Conservation (phyloP, 2,888 invertebrate genomes). For the Sphaerophoria rueppellii region DNA sequence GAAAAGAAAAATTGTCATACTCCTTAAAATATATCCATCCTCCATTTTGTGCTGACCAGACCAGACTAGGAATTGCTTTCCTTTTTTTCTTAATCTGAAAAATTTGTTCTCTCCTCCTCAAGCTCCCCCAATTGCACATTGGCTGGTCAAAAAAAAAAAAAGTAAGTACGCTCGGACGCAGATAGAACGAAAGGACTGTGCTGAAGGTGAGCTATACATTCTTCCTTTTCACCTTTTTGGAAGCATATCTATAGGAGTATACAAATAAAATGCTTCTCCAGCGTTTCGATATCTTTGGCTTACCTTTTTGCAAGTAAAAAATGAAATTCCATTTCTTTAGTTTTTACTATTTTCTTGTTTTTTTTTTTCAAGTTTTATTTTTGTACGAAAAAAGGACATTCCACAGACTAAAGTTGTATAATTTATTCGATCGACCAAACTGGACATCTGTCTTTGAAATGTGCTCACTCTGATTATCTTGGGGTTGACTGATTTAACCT, state of each 20-base stretch:
- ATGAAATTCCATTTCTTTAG: slow-evolving; percentile 51
- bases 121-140: neutral
- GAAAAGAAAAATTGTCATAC: slow-evolving; percentile 48
- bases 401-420: slow-evolving; percentile 61
- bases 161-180: too few species aligned
- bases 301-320: slow-evolving; percentile 55
- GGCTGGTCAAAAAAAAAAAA: too few species aligned
- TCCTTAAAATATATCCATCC: slow-evolving; percentile 5
- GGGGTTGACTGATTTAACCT: slow-evolving; percentile 70
- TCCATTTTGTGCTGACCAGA: slow-evolving; percentile 38
- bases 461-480: slow-evolving; percentile 69
- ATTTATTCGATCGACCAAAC: slow-evolving; percentile 73
- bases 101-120: slow-evolving; percentile 10
- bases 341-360: slow-evolving; percentile 32
- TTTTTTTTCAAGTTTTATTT: slow-evolving; percentile 1
- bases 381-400: slow-evolving; percentile 28
- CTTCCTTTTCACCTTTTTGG: slow-evolving; percentile 47
- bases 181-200: too few species aligned
- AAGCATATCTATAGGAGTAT: neutral
- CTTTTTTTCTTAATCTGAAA: slow-evolving; percentile 23
- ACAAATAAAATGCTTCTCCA: slow-evolving; percentile 31
- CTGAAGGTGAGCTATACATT: slow-evolving; percentile 21
- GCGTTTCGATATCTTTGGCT: slow-evolving; percentile 44
- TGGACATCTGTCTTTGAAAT: slow-evolving; percentile 71
- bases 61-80: slow-evolving; percentile 49